A percentile compares a stretch with the other conserved stretches of the same genome.
Conservation (phyloP, 2,888 invertebrate species). For the Aleiodes alternator region DNA sequence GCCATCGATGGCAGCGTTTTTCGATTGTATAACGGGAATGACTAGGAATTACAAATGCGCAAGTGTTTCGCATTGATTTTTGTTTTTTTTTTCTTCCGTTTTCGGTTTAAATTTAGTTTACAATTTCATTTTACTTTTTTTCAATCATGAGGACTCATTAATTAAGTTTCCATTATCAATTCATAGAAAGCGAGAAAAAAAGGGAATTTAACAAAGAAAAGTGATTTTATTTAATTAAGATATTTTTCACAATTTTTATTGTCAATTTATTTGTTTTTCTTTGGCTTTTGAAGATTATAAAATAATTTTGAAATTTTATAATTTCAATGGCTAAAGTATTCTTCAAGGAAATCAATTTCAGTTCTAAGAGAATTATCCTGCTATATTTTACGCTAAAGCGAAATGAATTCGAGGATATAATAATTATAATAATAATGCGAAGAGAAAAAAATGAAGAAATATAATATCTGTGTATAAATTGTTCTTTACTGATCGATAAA, state of each 20-base stretch:
- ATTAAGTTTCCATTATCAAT: too few relatives aligned
- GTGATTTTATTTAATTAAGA: too few relatives aligned
- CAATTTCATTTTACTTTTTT: too few relatives aligned
- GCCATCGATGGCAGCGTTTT: not conserved
- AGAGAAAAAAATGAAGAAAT: not conserved
- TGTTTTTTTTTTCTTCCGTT: not conserved
- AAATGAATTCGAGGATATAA: not conserved
- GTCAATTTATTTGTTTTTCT: too few relatives aligned
- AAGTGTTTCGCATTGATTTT: not conserved
- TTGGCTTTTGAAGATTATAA: too few relatives aligned
- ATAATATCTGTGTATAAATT: not conserved
- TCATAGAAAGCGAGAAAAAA: too few relatives aligned
- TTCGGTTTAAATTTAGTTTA: too few relatives aligned
- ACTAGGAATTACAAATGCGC: not conserved
- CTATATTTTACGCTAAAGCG: conserved; percentile 35
- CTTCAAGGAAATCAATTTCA: not conserved
- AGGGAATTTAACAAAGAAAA: too few relatives aligned
- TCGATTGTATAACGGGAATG: conserved; percentile 20
- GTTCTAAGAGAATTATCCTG: conserved; percentile 16
- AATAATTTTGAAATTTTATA: too few relatives aligned
- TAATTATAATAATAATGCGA: not conserved
- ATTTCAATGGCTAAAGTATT: conserved; percentile 3
- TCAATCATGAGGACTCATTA: too few relatives aligned
- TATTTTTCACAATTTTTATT: too few relatives aligned
- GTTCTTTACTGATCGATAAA: not conserved